phyloP scores from a whole-genome alignment of 2,797 vertebrate genomes.

The Miichthys miiuy region DNA sequence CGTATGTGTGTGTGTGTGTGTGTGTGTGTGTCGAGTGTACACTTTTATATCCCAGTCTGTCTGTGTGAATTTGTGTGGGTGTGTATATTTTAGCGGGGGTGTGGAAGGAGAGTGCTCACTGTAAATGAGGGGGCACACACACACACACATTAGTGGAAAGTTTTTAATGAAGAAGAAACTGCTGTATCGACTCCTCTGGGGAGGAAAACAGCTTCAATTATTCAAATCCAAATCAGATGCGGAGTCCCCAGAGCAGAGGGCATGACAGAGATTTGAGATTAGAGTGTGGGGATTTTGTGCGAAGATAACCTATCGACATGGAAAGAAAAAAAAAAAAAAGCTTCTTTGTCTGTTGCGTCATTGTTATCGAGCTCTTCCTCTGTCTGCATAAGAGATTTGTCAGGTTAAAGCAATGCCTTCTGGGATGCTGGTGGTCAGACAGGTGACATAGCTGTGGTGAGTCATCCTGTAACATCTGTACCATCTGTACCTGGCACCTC shows the following conservation, averaged over 20 bases:
- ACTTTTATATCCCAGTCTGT: slow-evolving; percentile 46
- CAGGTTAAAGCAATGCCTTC: slow-evolving; percentile 64
- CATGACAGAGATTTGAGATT: slow-evolving; percentile 65
- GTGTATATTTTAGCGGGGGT: slow-evolving; percentile 59
- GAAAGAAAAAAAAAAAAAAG: not conserved
- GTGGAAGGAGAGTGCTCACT: slow-evolving; percentile 48
- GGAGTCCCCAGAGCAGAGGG: slow-evolving; percentile 57
- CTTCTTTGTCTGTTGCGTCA: slow-evolving; percentile 53
- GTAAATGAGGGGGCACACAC: slow-evolving; percentile 35
- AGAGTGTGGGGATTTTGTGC: slow-evolving; percentile 44
- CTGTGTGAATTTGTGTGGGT: slow-evolving; percentile 60
- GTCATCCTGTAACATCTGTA: slow-evolving; percentile 78
- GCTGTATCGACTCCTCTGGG: slow-evolving; percentile 58
- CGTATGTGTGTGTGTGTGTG: slow-evolving; percentile 9
- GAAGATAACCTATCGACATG: slow-evolving; percentile 40
- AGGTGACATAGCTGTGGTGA: slow-evolving; percentile 78
- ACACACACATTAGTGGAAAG: slow-evolving; percentile 63
- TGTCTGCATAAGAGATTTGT: slow-evolving; percentile 43
- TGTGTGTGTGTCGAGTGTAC: slow-evolving; percentile 11
- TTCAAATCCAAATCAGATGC: slow-evolving; percentile 67
- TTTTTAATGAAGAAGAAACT: slow-evolving; percentile 76
- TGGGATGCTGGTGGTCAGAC: slow-evolving; percentile 74
- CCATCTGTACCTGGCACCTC: slow-evolving; percentile 64
- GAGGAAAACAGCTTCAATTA: slow-evolving; percentile 58
- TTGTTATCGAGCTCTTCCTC: slow-evolving; percentile 55